Percentiles rank a stretch among this genome's conserved stretches.
These are phyloP conservation scores for Mylabris sibirica DNA, from an alignment of 2,888 invertebrate genomes.

Conservation along the genomic window DNA sequence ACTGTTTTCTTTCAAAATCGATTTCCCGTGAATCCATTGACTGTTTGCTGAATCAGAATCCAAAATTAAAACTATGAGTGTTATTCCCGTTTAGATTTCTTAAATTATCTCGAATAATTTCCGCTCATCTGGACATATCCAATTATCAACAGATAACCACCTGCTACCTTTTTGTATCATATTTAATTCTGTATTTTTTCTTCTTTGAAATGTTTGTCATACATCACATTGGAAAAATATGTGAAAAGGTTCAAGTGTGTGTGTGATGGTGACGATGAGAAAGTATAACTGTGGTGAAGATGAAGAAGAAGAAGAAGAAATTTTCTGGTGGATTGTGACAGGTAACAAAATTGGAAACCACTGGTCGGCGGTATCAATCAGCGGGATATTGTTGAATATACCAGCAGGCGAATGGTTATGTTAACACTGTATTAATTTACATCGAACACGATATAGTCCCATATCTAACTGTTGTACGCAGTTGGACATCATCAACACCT, in stretches of 20 bases:
- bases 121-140: neutral
- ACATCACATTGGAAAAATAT: neutral
- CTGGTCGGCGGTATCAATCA: conserved; percentile 33
- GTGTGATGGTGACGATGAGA: neutral
- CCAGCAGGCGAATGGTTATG: conserved; percentile 48
- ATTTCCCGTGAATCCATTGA: neutral
- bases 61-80: no score
- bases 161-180: neutral
- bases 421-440: conserved; percentile 53
- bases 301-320: neutral
- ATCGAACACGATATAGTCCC: conserved; percentile 52
- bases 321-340: conserved; percentile 1
- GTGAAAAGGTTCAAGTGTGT: neutral
- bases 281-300: neutral
- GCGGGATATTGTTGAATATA: conserved; percentile 40
- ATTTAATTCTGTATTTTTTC: neutral
- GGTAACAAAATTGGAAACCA: conserved; percentile 34
- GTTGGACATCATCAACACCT: conserved; percentile 36
- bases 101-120: neutral
- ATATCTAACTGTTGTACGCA: conserved; percentile 43
- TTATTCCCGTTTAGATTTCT: neutral
- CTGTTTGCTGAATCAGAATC: no score
- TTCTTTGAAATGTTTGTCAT: neutral
- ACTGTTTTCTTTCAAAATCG: no score
- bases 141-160: neutral